A percentile compares a stretch with the other conserved stretches of the same genome.
These are phyloP conservation scores for Phania funesta DNA, from an alignment of 2,888 invertebrate species.

Conservation along the genomic window DNA sequence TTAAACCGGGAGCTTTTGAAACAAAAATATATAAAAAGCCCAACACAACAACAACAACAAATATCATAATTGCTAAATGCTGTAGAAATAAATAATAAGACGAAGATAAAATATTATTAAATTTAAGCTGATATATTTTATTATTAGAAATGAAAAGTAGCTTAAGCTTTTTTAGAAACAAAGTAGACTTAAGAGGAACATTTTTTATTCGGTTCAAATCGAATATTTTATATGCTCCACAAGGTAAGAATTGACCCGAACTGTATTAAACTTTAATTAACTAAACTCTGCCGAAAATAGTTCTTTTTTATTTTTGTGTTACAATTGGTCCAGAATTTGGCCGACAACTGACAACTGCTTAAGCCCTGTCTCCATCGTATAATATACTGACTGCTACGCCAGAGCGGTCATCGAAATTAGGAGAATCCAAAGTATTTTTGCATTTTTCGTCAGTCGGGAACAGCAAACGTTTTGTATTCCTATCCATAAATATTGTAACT, in stretches of 20 bases:
- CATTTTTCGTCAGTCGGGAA: no score
- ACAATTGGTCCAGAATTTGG: no score
- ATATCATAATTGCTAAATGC: constrained; percentile 21
- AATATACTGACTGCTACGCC: no score
- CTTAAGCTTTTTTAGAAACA: constrained; percentile 47
- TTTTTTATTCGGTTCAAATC: not conserved
- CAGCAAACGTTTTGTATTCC: no score
- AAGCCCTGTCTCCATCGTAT: no score
- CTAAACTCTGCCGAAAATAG: no score
- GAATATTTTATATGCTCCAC: constrained; percentile 1
- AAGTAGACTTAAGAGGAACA: constrained; percentile 1
- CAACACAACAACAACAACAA: not conserved
- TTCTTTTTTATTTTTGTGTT: no score
- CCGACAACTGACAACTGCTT: no score
- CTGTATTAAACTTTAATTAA: not conserved
- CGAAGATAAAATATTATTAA: constrained; percentile 5
- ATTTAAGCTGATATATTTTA: constrained; percentile 49
- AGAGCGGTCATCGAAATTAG: no score
- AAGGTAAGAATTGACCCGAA: not conserved
- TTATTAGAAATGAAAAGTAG: constrained; percentile 5
- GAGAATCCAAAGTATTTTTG: no score
- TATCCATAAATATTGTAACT: no score
- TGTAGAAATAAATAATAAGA: constrained; percentile 6
- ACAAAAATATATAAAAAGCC: constrained; percentile 12
- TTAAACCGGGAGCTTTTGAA: constrained; percentile 66